Evolutionary conservation across 2,113 vertebrate species (phyloP).

Genomic region (Lepisosteus osseus): DNA sequence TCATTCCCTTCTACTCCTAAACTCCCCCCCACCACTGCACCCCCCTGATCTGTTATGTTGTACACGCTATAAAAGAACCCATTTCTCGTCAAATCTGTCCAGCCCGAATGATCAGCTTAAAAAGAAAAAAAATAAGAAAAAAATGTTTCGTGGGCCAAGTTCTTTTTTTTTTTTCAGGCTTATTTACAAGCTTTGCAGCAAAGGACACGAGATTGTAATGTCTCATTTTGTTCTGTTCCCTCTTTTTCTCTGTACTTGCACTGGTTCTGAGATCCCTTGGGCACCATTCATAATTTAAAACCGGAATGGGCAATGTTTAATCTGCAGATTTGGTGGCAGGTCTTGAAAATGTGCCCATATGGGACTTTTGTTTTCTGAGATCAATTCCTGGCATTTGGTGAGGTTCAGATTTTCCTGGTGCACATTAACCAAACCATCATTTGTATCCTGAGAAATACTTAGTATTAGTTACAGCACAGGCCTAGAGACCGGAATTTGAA

Average conservation of each 20-base stretch:
- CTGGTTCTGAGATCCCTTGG: conserved; percentile 41
- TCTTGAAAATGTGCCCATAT: neutral
- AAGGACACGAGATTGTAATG: conserved; percentile 45
- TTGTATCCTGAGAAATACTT: neutral
- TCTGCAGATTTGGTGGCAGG: neutral
- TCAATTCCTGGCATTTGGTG: neutral
- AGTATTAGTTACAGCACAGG: neutral
- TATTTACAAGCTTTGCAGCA: conserved; percentile 63
- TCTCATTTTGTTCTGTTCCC: too few relatives aligned
- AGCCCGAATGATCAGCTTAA: conserved; percentile 61
- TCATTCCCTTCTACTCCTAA: conserved; percentile 46
- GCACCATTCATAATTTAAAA: conserved; percentile 10
- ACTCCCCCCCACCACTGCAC: conserved; percentile 41
- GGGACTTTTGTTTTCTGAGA: neutral
- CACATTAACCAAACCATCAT: neutral
- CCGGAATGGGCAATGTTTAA: neutral
- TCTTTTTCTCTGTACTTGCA: conserved; percentile 35
- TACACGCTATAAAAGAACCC: conserved; percentile 88
- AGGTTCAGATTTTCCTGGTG: neutral
- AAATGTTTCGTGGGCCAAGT: too few relatives aligned
- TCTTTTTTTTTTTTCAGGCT: conserved; percentile 33
- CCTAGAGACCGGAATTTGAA: conserved; percentile 47
- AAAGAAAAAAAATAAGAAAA: conserved; percentile 60
- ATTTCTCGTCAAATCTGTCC: conserved; percentile 71
- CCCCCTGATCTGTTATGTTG: conserved; percentile 60